phyloP scores from a whole-genome alignment of 2,113 vertebrate genomes.

The Otolemur garnettii region DNA sequence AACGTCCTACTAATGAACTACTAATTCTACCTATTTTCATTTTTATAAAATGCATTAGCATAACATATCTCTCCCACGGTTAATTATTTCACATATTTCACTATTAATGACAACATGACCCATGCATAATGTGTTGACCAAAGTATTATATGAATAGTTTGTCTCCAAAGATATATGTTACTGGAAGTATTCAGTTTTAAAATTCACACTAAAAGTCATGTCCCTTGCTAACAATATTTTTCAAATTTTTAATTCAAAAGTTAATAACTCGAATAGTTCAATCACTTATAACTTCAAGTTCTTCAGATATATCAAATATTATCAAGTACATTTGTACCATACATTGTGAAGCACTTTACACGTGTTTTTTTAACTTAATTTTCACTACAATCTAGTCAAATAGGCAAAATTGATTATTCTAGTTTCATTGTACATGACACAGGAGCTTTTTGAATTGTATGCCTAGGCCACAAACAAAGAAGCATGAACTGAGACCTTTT shows the following conservation, averaged over 20 bases:
- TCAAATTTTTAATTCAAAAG: slow-evolving; percentile 34
- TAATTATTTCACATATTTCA: background rate
- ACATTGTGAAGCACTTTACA: background rate
- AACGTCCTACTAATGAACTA: background rate
- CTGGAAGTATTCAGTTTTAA: background rate
- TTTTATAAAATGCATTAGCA: background rate
- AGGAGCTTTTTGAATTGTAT: background rate
- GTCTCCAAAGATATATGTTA: background rate
- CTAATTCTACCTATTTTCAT: slow-evolving; percentile 28
- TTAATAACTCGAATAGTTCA: background rate
- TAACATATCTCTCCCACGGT: background rate
- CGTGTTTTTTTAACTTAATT: background rate
- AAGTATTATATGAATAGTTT: background rate
- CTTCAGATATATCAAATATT: background rate
- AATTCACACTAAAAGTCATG: background rate
- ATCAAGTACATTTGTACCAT: background rate
- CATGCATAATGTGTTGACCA: background rate
- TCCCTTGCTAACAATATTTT: background rate
- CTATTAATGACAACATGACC: background rate
- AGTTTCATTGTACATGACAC: background rate
- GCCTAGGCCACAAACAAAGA: background rate
- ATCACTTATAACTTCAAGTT: slow-evolving; percentile 3
- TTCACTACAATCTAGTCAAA: background rate
- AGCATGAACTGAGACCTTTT: background rate
- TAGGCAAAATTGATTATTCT: background rate